These are phyloP conservation scores for Laothoe populi DNA, from an alignment of 2,888 invertebrate genomes.

Conservation along the genomic window DNA sequence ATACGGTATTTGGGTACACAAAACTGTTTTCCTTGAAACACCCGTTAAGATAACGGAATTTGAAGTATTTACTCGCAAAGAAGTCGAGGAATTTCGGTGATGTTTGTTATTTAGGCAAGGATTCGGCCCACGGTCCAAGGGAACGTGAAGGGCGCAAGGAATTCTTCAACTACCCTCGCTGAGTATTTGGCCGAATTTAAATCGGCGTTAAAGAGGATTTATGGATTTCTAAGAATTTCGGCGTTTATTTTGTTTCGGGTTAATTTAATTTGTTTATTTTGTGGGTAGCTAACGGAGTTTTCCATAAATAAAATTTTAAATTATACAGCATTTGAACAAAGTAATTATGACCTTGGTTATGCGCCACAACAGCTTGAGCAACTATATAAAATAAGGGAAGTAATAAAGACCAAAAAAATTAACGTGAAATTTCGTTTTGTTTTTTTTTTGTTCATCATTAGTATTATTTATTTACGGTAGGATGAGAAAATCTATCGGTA, in stretches of 20 bases:
- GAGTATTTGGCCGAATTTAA: conserved; percentile 5
- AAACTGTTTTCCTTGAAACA: conserved; percentile 3
- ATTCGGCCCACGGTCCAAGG: neutral
- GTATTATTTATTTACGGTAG: no score
- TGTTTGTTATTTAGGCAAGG: conserved; percentile 6
- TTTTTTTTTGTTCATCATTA: no score
- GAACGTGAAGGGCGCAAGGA: neutral
- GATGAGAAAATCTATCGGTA: no score
- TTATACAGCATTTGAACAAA: no score
- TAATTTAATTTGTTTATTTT: no score
- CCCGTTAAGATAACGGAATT: conserved; percentile 11
- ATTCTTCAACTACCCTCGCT: conserved; percentile 4
- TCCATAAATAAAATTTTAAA: no score
- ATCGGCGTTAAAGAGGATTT: conserved; percentile 11
- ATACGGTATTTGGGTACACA: neutral
- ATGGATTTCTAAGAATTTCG: neutral
- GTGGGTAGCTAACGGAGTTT: no score
- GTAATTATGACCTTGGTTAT: no score
- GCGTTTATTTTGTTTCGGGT: neutral
- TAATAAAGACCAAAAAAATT: no score
- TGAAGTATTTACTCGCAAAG: conserved; percentile 7
- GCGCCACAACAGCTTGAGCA: no score
- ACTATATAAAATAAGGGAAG: no score
- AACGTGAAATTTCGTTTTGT: no score
- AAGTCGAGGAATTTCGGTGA: conserved; percentile 1